Conservation (phyloP, 2,113 vertebrate species). For the Sitta europaea region DNA sequence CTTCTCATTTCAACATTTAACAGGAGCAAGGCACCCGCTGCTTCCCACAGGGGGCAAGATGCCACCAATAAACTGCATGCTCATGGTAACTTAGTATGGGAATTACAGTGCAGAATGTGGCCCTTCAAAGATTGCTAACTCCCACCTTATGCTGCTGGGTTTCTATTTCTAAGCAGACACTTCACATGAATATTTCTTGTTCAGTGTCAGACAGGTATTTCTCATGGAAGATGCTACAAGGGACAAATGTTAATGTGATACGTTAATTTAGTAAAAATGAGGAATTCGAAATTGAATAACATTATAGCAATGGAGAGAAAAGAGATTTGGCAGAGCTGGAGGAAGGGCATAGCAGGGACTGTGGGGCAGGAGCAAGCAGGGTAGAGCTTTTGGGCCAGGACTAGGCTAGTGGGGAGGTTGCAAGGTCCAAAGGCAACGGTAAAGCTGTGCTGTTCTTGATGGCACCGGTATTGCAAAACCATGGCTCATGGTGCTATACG, state of each 20-base stretch:
- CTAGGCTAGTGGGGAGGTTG: not conserved
- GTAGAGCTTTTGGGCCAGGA: not conserved
- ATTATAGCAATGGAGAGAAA: not conserved
- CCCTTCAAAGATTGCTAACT: not conserved
- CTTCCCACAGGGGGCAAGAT: not conserved
- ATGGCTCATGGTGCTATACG: not conserved
- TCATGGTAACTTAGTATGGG: not conserved
- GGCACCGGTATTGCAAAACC: not conserved
- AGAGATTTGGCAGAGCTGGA: not conserved
- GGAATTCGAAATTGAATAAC: not conserved
- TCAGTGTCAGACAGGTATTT: not conserved
- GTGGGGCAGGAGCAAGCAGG: not conserved
- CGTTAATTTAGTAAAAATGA: not conserved
- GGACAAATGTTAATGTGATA: not conserved
- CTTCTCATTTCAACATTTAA: not conserved
- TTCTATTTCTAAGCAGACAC: not conserved
- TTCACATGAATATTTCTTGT: not conserved
- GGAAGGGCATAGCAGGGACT: not conserved
- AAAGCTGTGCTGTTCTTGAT: not conserved
- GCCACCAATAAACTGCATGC: not conserved
- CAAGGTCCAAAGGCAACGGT: not conserved
- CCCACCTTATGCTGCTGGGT: not conserved
- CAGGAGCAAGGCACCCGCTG: not conserved
- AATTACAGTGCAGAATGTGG: not conserved
- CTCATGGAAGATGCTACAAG: not conserved